Evolutionary conservation across 2,797 vertebrate species (phyloP).

Genomic region (Meriones psammophilus): DNA sequence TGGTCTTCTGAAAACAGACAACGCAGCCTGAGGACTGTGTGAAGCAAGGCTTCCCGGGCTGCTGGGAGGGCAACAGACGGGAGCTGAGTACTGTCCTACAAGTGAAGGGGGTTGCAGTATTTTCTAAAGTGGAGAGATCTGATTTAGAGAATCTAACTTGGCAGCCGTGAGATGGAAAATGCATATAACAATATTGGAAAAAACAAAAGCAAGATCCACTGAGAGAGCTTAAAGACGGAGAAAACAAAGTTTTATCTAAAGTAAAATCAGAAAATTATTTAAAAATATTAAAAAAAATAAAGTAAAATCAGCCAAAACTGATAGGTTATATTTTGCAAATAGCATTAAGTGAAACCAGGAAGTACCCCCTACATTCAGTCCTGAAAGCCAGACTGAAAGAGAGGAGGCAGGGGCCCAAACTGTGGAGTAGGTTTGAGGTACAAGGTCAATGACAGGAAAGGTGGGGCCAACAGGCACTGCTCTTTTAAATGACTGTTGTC

Average conservation of each 20-base stretch:
- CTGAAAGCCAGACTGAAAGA: background rate
- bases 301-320: background rate
- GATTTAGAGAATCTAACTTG: slow-evolving; percentile 7
- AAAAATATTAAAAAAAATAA: background rate
- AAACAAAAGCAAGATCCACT: background rate
- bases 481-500: slow-evolving; percentile 65
- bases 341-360: background rate
- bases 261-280: background rate
- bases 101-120: background rate
- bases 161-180: background rate
- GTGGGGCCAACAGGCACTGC: background rate
- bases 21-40: background rate
- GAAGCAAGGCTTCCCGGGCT: background rate
- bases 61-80: background rate
- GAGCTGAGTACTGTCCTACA: background rate
- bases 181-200: background rate
- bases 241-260: background rate
- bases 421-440: background rate
- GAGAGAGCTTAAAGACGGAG: background rate
- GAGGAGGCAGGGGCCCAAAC: background rate
- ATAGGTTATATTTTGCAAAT: background rate
- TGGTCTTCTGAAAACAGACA: background rate
- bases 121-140: background rate
- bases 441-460: background rate
- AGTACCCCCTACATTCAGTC: background rate